These are phyloP conservation scores for Sitobion miscanthi DNA, from an alignment of 1,140 invertebrate genomes.

Conservation along the genomic window DNA sequence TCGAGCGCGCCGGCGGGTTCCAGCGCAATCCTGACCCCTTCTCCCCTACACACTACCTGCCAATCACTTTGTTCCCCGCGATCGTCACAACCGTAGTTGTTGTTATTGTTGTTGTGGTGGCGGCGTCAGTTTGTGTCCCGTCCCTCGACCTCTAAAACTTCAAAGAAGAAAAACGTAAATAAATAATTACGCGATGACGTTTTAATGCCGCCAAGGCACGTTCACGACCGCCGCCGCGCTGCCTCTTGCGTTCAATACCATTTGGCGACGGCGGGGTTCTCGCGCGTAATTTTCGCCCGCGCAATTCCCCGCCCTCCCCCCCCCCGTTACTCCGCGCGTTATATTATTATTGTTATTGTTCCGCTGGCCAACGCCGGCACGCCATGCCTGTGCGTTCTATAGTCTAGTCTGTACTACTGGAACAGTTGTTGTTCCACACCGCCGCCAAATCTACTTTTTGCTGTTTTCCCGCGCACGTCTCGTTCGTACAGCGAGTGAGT, in stretches of 20 bases:
- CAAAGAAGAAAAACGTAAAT: neutral
- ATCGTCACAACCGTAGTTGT: neutral
- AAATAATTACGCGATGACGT: neutral
- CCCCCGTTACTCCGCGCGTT: neutral
- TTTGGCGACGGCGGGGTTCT: neutral
- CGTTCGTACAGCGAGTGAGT: too few relatives aligned
- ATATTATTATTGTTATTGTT: neutral
- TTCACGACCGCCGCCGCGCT: neutral
- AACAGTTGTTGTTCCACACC: too few relatives aligned
- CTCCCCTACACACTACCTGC: neutral
- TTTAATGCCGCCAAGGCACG: neutral
- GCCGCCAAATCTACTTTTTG: neutral
- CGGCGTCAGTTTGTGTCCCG: too few relatives aligned
- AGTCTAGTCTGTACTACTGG: too few relatives aligned
- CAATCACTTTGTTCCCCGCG: neutral
- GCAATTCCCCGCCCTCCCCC: neutral
- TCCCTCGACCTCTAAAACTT: constrained; percentile 18
- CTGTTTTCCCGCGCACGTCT: neutral
- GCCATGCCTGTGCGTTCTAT: neutral
- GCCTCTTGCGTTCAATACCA: neutral
- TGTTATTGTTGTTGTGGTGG: neutral
- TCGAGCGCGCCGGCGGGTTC: neutral
- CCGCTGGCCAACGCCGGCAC: neutral
- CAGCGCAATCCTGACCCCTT: neutral
- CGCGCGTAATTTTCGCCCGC: constrained; percentile 27